Evolutionary conservation across 2,113 vertebrate genomes (phyloP), one percentile per base, ranked within the genome.

Genomic region (Sylvietta virens): DNA sequence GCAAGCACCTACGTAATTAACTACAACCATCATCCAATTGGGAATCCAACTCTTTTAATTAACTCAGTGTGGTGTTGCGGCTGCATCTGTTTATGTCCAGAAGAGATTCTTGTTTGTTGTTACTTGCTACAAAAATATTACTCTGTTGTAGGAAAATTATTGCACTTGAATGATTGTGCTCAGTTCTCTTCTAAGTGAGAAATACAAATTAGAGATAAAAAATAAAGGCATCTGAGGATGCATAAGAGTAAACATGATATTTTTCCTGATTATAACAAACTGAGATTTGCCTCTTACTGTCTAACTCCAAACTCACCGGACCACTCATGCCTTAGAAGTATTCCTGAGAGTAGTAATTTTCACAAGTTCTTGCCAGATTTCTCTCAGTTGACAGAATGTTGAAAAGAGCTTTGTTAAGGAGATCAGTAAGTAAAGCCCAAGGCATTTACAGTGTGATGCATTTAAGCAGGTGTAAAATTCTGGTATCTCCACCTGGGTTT

Each of bases 1-100:
- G 72, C 86, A 96, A 81, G 58, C 51, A 50, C 65, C 64, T 94
- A 12, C 39, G 65, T 81, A 56, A 94, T 92, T 95, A 95, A 54
- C 56, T 50, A 19, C 51, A 94, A 62, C 42, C 23, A 73, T 66
- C 69, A 77, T 16, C 37, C 72, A 70, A 13, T 24, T 89, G 84
- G 56, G 71, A 86, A 73, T 61, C 45, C 1, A 3, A 3, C 42
- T 94, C 60, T 94, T 95, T 78, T 81, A 91, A 86, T 96, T 96
- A 95, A 78, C 72, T 86, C 82, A 39, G 47, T 42, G 62, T 94
- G 83, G 58, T 67, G 39, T 92, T 95, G 84, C 0, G 0, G 71
- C 54, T 0, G 0, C 69, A 54, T 81, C 57, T 91, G 77, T 83
- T 84, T 71, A 81, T 74, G 47, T 50, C 37, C 72, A 86, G 65